Base-by-base conservation (phyloP, 1,140 invertebrate genomes). In the Drosophila eugracilis region DNA sequence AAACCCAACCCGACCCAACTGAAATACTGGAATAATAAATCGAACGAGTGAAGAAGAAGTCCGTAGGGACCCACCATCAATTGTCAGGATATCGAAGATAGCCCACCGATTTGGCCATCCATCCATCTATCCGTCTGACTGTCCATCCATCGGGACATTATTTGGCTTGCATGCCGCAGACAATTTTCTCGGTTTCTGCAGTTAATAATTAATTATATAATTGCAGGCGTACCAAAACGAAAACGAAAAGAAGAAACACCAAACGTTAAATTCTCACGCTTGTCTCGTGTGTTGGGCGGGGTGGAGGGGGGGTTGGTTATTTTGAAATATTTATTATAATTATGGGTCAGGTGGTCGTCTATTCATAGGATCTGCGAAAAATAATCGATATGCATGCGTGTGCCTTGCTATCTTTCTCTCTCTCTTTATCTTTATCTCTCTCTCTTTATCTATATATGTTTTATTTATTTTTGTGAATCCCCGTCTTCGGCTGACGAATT, bases 311-410 rank as follows among this genome's bases (percentile, higher is more conserved):
- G n/a, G n/a, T 12, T 36, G 66, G 42, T 15, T 55, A 63, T 55
- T 70, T 44, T 84, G 49, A 84, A 84, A 81, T 83, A 83, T 78
- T 83, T 85, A 84, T 84, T 76, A 86, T 84, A 84, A 84, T 84
- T 86, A 65, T 74, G 54, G 73, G 52, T 71, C 67, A 80, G 21
- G 21, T 19, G 12, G 21, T 24, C 14, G 65, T 34, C 80, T 85
- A 85, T 85, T 71, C 71, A 58, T 79, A 72, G 78, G 67, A 62
- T 54, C 47, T 49, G 69, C 39, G 21, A 52, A 73, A 73, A 53
- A 67, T 67, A 84, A 84, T 84, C 80, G 57, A 84, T 84, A 73
- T 57, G 41, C 44, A 65, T 72, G 80, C 72, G 76, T 79, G 79
- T 42, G 49, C 30, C 52, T 0, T n/a, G n/a, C n/a, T n/a, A n/a